Evolutionary conservation across 92 coral and sea anemone species (phyloP), one percentile per base, ranked within the genome.

Genomic region (Paragorgia papillata): DNA sequence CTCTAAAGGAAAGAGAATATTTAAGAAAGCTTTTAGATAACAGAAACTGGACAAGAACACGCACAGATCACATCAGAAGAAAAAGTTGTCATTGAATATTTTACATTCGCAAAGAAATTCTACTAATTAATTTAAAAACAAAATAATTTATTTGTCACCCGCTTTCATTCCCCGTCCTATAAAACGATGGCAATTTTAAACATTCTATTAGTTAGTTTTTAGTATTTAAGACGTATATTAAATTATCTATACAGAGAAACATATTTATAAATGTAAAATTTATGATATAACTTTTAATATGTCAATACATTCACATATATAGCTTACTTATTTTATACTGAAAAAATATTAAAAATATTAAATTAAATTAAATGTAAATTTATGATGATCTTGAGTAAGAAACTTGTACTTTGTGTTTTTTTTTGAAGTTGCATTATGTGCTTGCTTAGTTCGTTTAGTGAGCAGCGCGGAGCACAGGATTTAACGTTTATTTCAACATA

Each of bases 1-100:
- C 29, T 92, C 99, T 27, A 95, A 95, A 65, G 99, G 99, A 37
- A 95, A 87, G 44, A 89, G 87, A 66, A 86, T 95, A 85, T 84
- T 95, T 48, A 95, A 95, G 83, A 95, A 95, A 71, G 78, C 78
- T 19, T 71, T 71, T 57, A 30, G 57, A 41, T 71, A 37, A 33
- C 29, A 34, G 30, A 37, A 46, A 46, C 12, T 7, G 53, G 53
- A 7, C 53, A 46, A 10, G 14, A 7, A 7, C 53, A 1, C 2
- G 53, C 15, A 46, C 2, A 37, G 12, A 46, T 46, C n/a, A 9
- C 53, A 7, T 46, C 43, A 4, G 43, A 46, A 46, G 15, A 2
- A 2, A 46, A 46, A 46, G 12, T 46, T 46, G 2, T 15, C 53
- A 15, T 46, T 15, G 9, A 15, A 46, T 46, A 46, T 46, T 46